phyloP scores from a whole-genome alignment of 2,797 vertebrate species.

The Scyliorhinus canicula region DNA sequence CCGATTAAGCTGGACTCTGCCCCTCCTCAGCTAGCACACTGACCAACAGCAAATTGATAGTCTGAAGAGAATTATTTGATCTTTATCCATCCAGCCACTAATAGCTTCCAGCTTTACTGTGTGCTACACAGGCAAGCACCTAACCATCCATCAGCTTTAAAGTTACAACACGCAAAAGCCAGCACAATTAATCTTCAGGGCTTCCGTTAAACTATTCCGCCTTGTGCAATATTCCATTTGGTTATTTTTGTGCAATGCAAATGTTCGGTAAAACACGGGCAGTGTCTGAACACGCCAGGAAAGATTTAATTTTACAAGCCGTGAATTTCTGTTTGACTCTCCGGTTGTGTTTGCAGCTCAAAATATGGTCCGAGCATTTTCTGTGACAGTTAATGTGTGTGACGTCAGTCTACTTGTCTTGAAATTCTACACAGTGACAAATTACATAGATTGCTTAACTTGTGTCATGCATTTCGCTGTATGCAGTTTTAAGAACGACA shows the following conservation, averaged over 20 bases:
- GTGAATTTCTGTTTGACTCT: background rate
- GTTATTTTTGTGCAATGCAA: background rate
- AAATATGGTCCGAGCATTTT: background rate
- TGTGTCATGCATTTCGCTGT: background rate
- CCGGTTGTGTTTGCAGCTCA: background rate
- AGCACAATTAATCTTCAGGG: background rate
- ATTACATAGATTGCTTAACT: background rate
- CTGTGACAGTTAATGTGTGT: background rate
- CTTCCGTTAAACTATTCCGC: background rate
- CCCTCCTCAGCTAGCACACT: slow-evolving; percentile 42
- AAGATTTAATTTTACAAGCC: background rate
- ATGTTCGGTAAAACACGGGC: background rate
- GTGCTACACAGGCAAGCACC: slow-evolving; percentile 27
- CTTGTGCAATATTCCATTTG: background rate
- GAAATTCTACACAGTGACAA: background rate
- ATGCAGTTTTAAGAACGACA: background rate
- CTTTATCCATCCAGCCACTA: slow-evolving; percentile 42
- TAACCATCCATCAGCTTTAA: background rate
- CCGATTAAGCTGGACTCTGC: background rate
- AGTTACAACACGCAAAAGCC: background rate
- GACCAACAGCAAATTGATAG: slow-evolving; percentile 44
- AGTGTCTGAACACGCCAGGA: background rate
- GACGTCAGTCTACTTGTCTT: background rate
- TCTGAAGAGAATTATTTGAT: slow-evolving; percentile 43
- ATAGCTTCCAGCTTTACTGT: slow-evolving; percentile 48